A percentile compares a stretch with the other conserved stretches of the same genome.
phyloP scores from a whole-genome alignment of 2,888 invertebrate genomes.

The Lycocerus yunnanus region DNA sequence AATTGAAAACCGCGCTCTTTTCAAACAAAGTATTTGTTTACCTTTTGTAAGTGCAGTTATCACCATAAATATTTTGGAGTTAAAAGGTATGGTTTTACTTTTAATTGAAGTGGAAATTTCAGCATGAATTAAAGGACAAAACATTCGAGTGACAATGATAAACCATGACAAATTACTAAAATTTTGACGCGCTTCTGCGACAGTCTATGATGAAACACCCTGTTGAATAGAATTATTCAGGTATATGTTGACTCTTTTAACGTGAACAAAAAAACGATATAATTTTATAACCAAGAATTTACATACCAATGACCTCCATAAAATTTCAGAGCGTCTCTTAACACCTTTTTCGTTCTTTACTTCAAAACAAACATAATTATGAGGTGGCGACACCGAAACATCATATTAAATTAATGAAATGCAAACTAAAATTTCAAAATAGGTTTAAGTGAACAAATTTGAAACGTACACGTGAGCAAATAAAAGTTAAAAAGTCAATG shows the following conservation, averaged over 20 bases:
- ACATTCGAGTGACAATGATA: constrained; percentile 28
- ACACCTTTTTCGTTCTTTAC: background rate
- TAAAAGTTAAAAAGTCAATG: constrained; percentile 12
- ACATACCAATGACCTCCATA: background rate
- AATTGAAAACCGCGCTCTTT: too few relatives aligned
- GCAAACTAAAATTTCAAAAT: background rate
- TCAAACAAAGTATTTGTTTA: too few relatives aligned
- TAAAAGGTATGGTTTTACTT: background rate
- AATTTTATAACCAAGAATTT: background rate
- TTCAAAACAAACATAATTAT: background rate
- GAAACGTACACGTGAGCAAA: constrained; percentile 7
- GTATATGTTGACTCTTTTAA: constrained; percentile 13
- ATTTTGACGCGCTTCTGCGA: constrained; percentile 29
- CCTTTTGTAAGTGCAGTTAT: too few relatives aligned
- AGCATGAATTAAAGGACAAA: background rate
- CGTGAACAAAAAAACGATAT: background rate
- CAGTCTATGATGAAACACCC: constrained; percentile 34
- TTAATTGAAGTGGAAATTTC: background rate
- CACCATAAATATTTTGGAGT: too few relatives aligned
- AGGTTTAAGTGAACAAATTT: background rate
- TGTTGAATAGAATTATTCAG: constrained; percentile 11
- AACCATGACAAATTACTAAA: constrained; percentile 38
- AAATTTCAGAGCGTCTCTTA: background rate
- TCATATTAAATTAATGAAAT: background rate
- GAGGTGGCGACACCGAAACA: background rate